Conservation (phyloP, 2,113 vertebrate genomes). For the Fulica atra region DNA sequence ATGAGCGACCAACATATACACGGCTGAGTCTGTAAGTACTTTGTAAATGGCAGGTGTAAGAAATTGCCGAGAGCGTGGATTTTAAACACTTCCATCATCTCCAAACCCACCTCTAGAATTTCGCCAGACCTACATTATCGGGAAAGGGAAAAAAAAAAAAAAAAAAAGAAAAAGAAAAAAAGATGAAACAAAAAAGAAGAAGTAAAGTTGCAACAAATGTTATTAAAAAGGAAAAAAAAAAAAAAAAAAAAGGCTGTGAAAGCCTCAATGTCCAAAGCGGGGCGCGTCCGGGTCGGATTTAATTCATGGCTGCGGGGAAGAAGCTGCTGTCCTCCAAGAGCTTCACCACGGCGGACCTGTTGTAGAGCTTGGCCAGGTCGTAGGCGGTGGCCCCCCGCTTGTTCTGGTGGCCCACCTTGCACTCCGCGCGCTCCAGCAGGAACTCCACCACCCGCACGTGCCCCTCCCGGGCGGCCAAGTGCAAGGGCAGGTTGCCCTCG, state of each 20-base stretch:
- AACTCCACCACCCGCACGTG: constrained; percentile 80
- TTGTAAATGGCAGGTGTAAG: neutral
- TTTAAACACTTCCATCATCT: constrained; percentile 12
- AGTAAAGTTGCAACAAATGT: neutral
- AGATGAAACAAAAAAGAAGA: neutral
- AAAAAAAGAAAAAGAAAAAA: neutral
- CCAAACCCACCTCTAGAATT: constrained; percentile 45
- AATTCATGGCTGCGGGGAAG: neutral
- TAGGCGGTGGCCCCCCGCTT: constrained; percentile 76
- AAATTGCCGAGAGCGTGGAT: constrained; percentile 1
- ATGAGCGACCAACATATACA: constrained; percentile 26
- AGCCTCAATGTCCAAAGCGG: neutral
- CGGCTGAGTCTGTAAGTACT: constrained; percentile 16
- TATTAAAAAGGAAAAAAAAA: neutral
- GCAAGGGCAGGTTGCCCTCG: constrained; percentile 87
- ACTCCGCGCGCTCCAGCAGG: constrained; percentile 72
- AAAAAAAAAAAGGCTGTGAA: neutral
- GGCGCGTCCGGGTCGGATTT: neutral
- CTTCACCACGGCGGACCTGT: constrained; percentile 59
- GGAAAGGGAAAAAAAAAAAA: neutral
- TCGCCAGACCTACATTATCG: constrained; percentile 32
- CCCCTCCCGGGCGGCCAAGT: constrained; percentile 87
- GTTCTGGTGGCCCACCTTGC: constrained; percentile 76
- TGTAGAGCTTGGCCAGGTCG: constrained; percentile 78
- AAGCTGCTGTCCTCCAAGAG: constrained; percentile 68